Conservation (phyloP, 2,797 vertebrate species). For the Ctenosaura bakeri region DNA sequence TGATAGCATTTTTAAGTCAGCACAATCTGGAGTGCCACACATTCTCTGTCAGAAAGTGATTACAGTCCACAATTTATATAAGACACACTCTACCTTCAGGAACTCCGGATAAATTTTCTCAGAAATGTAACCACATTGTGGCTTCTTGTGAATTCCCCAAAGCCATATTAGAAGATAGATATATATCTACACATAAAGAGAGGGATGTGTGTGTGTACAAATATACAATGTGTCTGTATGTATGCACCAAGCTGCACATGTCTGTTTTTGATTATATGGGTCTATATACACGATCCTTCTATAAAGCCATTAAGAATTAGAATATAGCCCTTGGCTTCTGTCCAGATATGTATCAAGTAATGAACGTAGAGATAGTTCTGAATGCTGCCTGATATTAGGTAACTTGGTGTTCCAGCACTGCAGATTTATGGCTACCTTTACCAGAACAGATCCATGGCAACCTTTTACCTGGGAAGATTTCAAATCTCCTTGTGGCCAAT, state of each 20-base stretch:
- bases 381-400: constrained; percentile 26
- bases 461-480: background rate
- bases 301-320: constrained; percentile 32
- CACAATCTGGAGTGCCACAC: no score
- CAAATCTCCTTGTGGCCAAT: constrained; percentile 23
- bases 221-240: background rate
- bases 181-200: background rate
- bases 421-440: constrained; percentile 23
- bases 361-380: constrained; percentile 3
- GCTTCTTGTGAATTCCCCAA: background rate
- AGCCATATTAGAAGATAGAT: background rate
- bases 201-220: background rate
- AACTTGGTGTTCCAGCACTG: constrained; percentile 15
- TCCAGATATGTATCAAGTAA: background rate
- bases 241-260: background rate
- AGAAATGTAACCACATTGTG: background rate
- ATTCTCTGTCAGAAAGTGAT: background rate
- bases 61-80: background rate
- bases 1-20: no score
- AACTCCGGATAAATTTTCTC: background rate
- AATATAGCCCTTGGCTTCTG: constrained; percentile 3
- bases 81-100: background rate
- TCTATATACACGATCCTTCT: background rate
- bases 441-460: constrained; percentile 23
- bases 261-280: background rate